Conservation (phyloP, 1,140 invertebrate species). For the Dysdera silvatica region DNA sequence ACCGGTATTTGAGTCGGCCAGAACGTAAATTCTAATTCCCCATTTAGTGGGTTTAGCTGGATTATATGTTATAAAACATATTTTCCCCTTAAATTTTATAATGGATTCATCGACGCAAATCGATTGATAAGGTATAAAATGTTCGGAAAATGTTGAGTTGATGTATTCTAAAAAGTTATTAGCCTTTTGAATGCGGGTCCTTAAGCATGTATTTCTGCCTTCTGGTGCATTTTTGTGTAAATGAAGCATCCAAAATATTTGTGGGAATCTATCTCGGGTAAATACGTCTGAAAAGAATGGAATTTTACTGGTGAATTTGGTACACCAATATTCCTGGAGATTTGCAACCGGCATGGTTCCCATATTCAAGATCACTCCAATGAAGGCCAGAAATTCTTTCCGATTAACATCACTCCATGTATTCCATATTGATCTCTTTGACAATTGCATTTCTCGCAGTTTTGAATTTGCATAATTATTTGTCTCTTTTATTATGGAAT, state of each 20-base stretch:
- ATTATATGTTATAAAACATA: constrained; percentile 1
- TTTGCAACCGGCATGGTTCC: background rate
- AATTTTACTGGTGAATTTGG: background rate
- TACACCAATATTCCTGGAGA: background rate
- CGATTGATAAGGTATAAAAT: background rate
- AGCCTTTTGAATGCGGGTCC: background rate
- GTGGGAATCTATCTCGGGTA: background rate
- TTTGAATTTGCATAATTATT: background rate
- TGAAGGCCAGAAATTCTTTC: background rate
- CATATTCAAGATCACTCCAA: background rate
- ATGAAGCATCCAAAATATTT: background rate
- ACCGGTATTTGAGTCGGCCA: background rate
- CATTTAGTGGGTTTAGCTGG: background rate
- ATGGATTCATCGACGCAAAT: constrained; percentile 2
- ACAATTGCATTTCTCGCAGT: background rate
- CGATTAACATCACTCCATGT: background rate
- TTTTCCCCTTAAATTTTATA: constrained; percentile 1
- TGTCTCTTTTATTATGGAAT: background rate
- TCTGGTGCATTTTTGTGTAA: background rate
- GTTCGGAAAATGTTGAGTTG: background rate
- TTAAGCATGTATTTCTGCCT: background rate
- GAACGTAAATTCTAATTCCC: background rate
- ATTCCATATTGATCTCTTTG: background rate
- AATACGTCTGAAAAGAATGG: background rate
- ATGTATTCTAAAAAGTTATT: background rate